A percentile compares a stretch with the other conserved stretches of the same genome.
Evolutionary conservation across 2,888 invertebrate genomes (phyloP).

Genomic region (Eledone cirrhosa): DNA sequence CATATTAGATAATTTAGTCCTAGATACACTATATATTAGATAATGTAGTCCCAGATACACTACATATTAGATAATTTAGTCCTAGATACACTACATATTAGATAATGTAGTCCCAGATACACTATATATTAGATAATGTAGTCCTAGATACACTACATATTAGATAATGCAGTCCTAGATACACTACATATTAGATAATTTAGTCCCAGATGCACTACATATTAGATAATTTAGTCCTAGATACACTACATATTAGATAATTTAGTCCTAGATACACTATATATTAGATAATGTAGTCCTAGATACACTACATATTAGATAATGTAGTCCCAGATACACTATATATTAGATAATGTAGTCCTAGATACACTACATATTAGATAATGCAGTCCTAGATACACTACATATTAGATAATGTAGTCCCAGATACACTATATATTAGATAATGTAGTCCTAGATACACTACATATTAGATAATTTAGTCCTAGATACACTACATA

Average conservation of each 20-base stretch:
- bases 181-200: not conserved
- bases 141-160: not conserved
- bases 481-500: not conserved
- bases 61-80: not conserved
- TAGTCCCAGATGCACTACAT: not conserved
- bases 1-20: not conserved
- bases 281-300: not conserved
- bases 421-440: not conserved
- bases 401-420: not conserved
- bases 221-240: not conserved
- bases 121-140: not conserved
- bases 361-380: not conserved
- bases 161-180: not conserved
- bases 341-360: not conserved
- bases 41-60: not conserved
- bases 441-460: not conserved
- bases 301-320: too few relatives aligned
- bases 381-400: not conserved
- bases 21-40: not conserved
- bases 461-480: not conserved
- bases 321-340: not conserved
- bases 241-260: too few relatives aligned
- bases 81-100: not conserved
- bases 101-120: not conserved
- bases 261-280: not conserved